Evolutionary conservation across 1,140 invertebrate species (phyloP), one percentile per base, ranked within the genome.

Genomic region (Cephus cinctus): DNA sequence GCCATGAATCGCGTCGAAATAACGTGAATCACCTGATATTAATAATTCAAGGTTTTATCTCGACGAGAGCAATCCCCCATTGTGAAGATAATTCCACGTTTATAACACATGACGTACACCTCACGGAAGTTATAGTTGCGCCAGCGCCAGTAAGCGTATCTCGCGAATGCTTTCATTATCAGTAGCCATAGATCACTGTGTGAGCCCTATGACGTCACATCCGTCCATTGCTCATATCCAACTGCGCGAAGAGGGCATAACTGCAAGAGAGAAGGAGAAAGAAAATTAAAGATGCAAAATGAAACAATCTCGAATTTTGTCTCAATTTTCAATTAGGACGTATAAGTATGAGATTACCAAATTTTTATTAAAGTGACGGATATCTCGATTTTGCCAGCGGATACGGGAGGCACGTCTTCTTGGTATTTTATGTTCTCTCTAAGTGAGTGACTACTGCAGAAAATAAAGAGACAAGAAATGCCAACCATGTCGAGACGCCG

Each of bases 131-230:
- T 64, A 59, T 65, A 63, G 64, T 54, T 59, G 40, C 41, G 41
- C 41, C 48, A 45, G 15, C 48, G 44, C 43, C 11, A 53, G 46
- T 57, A 58, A 49, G 43, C 54, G 36, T 67, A 67, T 69, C 67
- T 69, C 61, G 54, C 59, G 38, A 20, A 55, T 49, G 70, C 70
- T 75, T 74, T 74, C 72, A 76, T 75, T 75, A 75, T 76, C 72
- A 73, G 63, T 51, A 56, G 48, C 58, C 63, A 74, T 76, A 71
- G 63, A 75, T 75, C 71, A 75, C 50, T 41, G 47, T 41, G 44
- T 53, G 58, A 53, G 50, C 52, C 49, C 59, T 56, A 56, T 65
- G 63, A 69, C 67, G 65, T 64, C 62, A 67, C 59, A 65, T 71
- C 71, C 71, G 69, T 71, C 61, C 69, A 73, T 73, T 63, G 57